Evolutionary conservation across 2,797 vertebrate species (phyloP).

Genomic region (Lagorchestes hirsutus): DNA sequence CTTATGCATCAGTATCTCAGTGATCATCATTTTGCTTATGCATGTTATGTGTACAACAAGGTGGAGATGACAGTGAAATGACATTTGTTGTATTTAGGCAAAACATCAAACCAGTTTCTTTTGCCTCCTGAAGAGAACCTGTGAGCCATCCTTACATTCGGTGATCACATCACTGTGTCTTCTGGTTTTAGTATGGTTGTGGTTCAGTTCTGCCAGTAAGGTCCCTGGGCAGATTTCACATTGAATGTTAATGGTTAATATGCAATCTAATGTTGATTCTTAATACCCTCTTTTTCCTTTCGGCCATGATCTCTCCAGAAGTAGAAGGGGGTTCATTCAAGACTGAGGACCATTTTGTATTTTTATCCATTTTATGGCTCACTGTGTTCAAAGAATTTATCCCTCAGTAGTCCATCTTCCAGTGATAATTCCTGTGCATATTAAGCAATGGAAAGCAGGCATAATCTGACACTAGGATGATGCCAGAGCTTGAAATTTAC

Average conservation of each 20-base stretch:
- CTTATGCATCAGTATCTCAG: not conserved
- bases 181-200: not conserved
- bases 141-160: not conserved
- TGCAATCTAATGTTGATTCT: not conserved
- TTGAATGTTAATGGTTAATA: not conserved
- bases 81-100: not conserved
- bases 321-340: not conserved
- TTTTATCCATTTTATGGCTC: not conserved
- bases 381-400: not conserved
- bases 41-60: not conserved
- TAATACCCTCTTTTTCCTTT: not conserved
- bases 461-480: not conserved
- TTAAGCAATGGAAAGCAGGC: not conserved
- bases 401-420: not conserved
- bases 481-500: not conserved
- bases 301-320: not conserved
- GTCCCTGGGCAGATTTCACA: not conserved
- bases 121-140: not conserved
- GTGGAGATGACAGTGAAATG: not conserved
- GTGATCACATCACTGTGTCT: not conserved
- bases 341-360: not conserved
- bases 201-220: not conserved
- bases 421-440: not conserved
- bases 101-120: not conserved
- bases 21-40: not conserved